These are phyloP conservation scores for Actinostola sp. DNA, from an alignment of 92 coral and sea anemone genomes.

Conservation along the genomic window DNA sequence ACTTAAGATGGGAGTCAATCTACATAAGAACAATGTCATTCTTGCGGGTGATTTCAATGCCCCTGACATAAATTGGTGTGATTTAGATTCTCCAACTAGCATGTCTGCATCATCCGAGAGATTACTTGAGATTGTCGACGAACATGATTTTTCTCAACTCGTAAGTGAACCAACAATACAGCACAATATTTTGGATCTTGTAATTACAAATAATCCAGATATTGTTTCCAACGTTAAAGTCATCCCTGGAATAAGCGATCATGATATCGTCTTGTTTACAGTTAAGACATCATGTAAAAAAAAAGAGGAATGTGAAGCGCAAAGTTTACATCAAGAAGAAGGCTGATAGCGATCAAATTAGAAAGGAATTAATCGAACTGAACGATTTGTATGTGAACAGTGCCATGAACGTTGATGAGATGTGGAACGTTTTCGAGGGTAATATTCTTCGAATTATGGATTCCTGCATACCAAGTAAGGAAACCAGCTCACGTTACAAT, in stretches of 20 bases:
- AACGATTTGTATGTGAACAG: slow-evolving; percentile 39
- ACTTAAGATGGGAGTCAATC: slow-evolving; percentile 40
- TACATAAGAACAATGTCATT: slow-evolving; percentile 44
- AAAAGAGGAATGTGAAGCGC: slow-evolving; percentile 33
- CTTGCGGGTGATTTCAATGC: slow-evolving; percentile 21
- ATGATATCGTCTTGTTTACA: slow-evolving; percentile 58
- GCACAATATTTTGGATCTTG: slow-evolving; percentile 43
- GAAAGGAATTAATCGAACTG: slow-evolving; percentile 47
- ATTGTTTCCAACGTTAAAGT: slow-evolving; percentile 37
- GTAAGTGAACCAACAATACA: slow-evolving; percentile 55
- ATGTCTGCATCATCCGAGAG: slow-evolving; percentile 16
- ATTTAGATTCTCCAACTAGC: background rate
- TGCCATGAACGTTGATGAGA: slow-evolving; percentile 49
- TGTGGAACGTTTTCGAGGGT: slow-evolving; percentile 31
- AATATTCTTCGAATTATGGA: slow-evolving; percentile 17
- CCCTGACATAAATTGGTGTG: slow-evolving; percentile 34
- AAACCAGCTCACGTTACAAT: slow-evolving; percentile 53
- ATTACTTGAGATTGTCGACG: slow-evolving; percentile 44
- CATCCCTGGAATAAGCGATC: slow-evolving; percentile 64
- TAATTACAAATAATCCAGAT: slow-evolving; percentile 45
- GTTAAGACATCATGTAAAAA: slow-evolving; percentile 35
- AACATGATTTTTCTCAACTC: slow-evolving; percentile 39
- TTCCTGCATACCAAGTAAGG: slow-evolving; percentile 41
- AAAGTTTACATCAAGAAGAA: slow-evolving; percentile 50
- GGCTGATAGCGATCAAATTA: slow-evolving; percentile 49